Conservation (phyloP, 2,113 vertebrate genomes). For the Festucalex cinctus region DNA sequence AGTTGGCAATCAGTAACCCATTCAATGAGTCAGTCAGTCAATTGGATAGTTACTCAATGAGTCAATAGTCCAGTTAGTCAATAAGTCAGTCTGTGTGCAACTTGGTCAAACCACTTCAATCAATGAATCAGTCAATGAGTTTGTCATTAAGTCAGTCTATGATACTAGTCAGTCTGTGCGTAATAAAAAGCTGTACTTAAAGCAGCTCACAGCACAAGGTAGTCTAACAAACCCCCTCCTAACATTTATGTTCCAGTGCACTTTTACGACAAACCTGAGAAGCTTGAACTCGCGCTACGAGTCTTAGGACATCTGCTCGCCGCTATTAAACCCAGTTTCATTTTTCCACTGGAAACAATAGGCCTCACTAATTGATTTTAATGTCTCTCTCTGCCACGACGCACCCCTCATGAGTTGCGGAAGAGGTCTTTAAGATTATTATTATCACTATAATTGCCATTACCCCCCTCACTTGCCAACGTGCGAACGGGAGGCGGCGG, state of each 20-base stretch:
- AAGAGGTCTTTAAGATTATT: slow-evolving; percentile 99
- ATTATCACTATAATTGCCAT: slow-evolving; percentile 98
- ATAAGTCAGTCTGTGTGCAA: neutral
- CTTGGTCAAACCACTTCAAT: no score
- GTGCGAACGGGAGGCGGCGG: slow-evolving; percentile 75
- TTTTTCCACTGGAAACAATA: slow-evolving; percentile 83
- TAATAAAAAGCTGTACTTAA: neutral
- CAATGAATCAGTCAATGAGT: neutral
- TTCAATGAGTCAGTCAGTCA: no score
- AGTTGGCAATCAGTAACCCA: no score
- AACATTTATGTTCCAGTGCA: neutral
- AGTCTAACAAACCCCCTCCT: neutral
- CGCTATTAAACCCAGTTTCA: slow-evolving; percentile 49
- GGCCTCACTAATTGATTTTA: slow-evolving; percentile 99
- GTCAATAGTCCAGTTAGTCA: neutral
- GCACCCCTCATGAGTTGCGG: slow-evolving; percentile 93
- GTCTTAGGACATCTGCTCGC: slow-evolving; percentile 73
- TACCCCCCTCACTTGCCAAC: slow-evolving; percentile 75
- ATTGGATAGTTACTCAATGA: no score
- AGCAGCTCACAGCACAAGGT: neutral
- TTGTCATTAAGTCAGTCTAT: neutral
- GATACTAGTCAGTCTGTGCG: neutral
- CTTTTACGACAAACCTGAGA: neutral
- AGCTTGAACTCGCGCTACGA: slow-evolving; percentile 72
- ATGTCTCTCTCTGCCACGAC: slow-evolving; percentile 95